These are phyloP conservation scores for Thysanoteuthis rhombus DNA, from an alignment of 2,888 invertebrate species.

Conservation along the genomic window DNA sequence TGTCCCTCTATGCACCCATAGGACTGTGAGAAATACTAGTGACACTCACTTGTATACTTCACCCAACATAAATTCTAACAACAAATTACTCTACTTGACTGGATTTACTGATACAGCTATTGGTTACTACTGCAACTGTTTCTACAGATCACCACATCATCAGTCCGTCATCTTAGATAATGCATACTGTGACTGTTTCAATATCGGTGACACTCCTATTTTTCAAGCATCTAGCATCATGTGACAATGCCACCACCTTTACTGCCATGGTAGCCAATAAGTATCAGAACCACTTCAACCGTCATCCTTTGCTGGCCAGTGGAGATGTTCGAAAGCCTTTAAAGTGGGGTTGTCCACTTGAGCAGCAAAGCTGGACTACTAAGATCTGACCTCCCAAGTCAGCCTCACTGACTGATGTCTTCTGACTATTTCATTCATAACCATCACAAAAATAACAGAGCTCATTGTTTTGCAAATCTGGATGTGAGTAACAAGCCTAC, in stretches of 20 bases:
- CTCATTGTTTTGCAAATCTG: neutral
- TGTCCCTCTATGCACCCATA: neutral
- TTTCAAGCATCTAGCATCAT: neutral
- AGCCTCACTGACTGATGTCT: neutral
- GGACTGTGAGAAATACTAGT: neutral
- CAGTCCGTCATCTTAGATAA: neutral
- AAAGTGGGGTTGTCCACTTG: neutral
- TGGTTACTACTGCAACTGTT: neutral
- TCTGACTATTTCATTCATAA: neutral
- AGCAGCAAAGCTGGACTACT: neutral
- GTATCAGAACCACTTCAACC: neutral
- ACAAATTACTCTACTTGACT: neutral
- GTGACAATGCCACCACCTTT: neutral
- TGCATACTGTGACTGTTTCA: neutral
- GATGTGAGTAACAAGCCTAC: neutral
- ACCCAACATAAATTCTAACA: neutral
- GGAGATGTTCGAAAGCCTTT: neutral
- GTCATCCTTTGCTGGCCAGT: neutral
- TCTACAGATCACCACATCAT: neutral
- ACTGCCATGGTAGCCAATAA: neutral
- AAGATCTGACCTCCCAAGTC: neutral
- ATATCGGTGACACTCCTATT: neutral
- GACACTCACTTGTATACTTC: neutral
- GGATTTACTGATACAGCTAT: neutral
- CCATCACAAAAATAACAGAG: neutral